phyloP scores from a whole-genome alignment of 2,797 vertebrate genomes.

The Anguilla pacifica region DNA sequence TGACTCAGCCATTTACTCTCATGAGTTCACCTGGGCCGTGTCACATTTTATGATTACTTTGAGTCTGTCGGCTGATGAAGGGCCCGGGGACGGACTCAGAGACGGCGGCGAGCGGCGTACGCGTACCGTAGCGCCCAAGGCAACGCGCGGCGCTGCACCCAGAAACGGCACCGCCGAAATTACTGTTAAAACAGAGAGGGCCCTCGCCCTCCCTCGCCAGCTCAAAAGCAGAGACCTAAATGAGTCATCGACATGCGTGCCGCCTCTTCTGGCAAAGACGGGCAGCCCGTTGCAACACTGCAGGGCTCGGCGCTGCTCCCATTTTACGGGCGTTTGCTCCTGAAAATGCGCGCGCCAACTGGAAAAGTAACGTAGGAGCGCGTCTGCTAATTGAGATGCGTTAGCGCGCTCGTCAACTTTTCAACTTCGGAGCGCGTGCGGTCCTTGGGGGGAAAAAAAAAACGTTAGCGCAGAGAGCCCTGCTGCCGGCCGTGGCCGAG shows the following conservation, averaged over 20 bases:
- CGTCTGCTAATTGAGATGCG: too few relatives aligned
- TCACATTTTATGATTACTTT: background rate
- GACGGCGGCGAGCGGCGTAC: background rate
- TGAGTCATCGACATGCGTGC: background rate
- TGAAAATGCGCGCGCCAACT: too few relatives aligned
- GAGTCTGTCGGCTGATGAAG: background rate
- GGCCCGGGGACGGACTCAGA: background rate
- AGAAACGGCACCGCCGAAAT: background rate
- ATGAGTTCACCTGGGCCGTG: background rate
- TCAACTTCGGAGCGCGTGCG: too few relatives aligned
- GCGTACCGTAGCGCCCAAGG: too few relatives aligned
- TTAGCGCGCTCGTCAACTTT: too few relatives aligned
- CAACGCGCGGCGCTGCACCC: background rate
- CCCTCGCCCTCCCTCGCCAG: background rate
- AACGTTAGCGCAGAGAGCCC: too few relatives aligned
- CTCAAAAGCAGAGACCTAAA: background rate
- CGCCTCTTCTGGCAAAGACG: background rate
- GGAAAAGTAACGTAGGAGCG: too few relatives aligned
- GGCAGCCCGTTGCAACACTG: background rate
- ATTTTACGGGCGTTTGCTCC: too few relatives aligned
- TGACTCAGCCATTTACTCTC: background rate
- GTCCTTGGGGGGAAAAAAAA: too few relatives aligned
- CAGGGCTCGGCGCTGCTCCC: too few relatives aligned
- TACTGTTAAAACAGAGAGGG: background rate
- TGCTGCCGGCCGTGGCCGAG: background rate